phyloP scores from a whole-genome alignment of 2,888 invertebrate genomes.

The Bursaphelenchus okinawaensis region DNA sequence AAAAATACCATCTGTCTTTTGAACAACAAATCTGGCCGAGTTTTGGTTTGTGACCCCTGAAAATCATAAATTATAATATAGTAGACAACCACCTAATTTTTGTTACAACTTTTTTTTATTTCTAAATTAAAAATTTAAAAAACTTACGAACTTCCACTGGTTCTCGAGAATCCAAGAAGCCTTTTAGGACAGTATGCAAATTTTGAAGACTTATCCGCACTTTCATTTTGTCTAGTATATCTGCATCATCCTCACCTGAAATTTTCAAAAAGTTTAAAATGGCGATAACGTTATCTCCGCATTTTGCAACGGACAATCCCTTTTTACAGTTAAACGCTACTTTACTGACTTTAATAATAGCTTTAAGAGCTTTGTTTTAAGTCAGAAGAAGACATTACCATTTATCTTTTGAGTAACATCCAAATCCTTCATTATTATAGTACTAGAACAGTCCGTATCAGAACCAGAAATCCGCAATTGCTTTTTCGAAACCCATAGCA shows the following conservation, averaged over 20 bases:
- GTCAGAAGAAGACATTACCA: not conserved
- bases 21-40: not conserved
- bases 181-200: not conserved
- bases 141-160: not conserved
- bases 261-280: not conserved
- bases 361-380: too few relatives aligned
- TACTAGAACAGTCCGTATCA: not conserved
- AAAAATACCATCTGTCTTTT: not conserved
- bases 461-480: not conserved
- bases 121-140: too few relatives aligned
- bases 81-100: too few relatives aligned
- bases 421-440: not conserved
- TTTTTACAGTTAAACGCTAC: too few relatives aligned
- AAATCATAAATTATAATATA: not conserved
- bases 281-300: too few relatives aligned
- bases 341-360: too few relatives aligned
- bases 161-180: not conserved
- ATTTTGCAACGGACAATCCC: too few relatives aligned
- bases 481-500: not conserved
- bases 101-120: too few relatives aligned
- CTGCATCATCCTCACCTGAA: not conserved
- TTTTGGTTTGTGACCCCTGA: not conserved
- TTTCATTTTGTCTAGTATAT: not conserved
- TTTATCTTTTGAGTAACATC: not conserved
- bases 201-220: not conserved